phyloP scores from a whole-genome alignment of 2,797 vertebrate species.

The Pangasius djambal region DNA sequence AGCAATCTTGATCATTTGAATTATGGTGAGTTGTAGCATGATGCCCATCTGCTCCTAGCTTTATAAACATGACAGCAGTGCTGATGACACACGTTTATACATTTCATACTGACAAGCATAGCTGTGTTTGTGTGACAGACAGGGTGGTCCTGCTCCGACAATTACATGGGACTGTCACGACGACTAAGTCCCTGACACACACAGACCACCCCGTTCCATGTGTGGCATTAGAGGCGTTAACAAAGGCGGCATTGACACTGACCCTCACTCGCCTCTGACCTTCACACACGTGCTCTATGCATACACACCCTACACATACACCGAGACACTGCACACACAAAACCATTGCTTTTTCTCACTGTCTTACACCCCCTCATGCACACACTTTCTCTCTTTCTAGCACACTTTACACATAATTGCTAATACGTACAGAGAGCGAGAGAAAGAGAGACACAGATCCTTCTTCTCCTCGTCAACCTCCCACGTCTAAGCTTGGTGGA shows the following conservation, averaged over 20 bases:
- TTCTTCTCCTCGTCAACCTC: constrained; percentile 68
- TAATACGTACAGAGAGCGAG: background rate
- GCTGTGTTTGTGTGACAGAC: constrained; percentile 55
- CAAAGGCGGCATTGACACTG: constrained; percentile 77
- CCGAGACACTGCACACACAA: constrained; percentile 30
- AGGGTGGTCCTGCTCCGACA: constrained; percentile 73
- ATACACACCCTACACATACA: constrained; percentile 31
- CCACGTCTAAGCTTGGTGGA: constrained; percentile 65
- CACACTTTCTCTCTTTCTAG: constrained; percentile 11
- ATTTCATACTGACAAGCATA: constrained; percentile 49
- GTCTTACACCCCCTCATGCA: background rate
- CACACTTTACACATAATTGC: constrained; percentile 31
- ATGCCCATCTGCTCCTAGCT: constrained; percentile 53
- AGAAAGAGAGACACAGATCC: constrained; percentile 44
- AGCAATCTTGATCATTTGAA: constrained; percentile 34
- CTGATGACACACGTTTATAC: constrained; percentile 48
- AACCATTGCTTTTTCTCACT: constrained; percentile 9
- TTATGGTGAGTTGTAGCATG: constrained; percentile 40
- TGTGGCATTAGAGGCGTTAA: constrained; percentile 64
- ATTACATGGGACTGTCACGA: constrained; percentile 67
- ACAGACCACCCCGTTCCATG: constrained; percentile 60
- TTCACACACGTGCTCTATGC: constrained; percentile 36
- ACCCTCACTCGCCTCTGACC: constrained; percentile 59
- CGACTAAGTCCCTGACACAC: constrained; percentile 67
- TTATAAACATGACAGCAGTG: constrained; percentile 46